Conservation (phyloP, 2,888 invertebrate genomes). For the Acheta domesticus region DNA sequence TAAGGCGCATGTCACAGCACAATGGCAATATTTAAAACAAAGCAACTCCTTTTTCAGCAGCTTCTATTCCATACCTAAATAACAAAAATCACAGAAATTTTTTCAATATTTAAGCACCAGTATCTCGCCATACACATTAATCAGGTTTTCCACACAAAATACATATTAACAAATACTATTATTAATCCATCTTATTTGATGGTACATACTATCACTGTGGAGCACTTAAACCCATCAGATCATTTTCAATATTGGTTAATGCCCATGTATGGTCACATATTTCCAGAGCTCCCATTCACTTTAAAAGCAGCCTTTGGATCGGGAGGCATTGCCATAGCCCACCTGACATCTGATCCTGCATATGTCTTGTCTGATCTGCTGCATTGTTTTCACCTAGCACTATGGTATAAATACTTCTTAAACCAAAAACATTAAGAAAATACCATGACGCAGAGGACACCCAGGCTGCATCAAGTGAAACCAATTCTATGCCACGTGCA, state of each 20-base stretch:
- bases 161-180: neutral
- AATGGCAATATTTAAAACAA: no score
- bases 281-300: slow-evolving; percentile 98
- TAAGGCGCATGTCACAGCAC: no score
- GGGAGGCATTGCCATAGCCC: slow-evolving; percentile 93
- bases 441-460: slow-evolving; percentile 99
- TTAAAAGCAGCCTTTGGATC: slow-evolving; percentile 98
- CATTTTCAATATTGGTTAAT: slow-evolving; percentile 73
- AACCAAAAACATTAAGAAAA: slow-evolving; percentile 97
- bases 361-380: slow-evolving; percentile 89
- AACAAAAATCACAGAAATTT: no score
- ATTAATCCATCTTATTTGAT: slow-evolving; percentile 44
- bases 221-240: slow-evolving; percentile 53
- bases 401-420: slow-evolving; percentile 93
- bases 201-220: slow-evolving; percentile 44
- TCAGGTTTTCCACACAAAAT: neutral
- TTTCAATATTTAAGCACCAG: no score
- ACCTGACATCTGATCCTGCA: slow-evolving; percentile 98
- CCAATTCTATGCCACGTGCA: slow-evolving; percentile 96
- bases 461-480: slow-evolving; percentile 97
- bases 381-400: slow-evolving; percentile 98
- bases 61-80: no score
- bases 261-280: slow-evolving; percentile 93
- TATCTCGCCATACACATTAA: neutral
- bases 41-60: no score